Evolutionary conservation across 2,888 invertebrate species (phyloP), one percentile per base, ranked within the genome.

Genomic region (Caenorhabditis sinica): DNA sequence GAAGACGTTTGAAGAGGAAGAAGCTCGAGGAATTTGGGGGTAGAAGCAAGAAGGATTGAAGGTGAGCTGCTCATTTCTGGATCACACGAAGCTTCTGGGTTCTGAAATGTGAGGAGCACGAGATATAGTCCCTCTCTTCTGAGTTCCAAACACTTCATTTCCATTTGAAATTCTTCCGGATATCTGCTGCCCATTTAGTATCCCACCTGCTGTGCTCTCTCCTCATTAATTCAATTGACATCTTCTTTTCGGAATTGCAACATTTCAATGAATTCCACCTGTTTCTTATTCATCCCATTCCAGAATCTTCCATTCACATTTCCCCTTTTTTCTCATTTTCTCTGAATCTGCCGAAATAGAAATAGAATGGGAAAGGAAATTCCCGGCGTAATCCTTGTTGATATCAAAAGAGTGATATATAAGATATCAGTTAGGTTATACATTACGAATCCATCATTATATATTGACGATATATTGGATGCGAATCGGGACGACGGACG

Each of bases 381-480:
- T 40, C 40, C 56, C 49, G 51, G 17, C 40, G 36, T 43, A 69
- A 69, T 69, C 33, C 40, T 56, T 69, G 40, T 56, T 69, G 69
- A 69, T 56, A 69, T 40, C 40, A 43, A 40, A 53, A 25, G 40
- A 56, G 69, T 40, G 40, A 40, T 33, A 72, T 72, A 72, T 45
- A 8, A 65, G 63, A 75, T 75, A 75, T 75, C 75, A 75, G 75
- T 58, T 58, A 56, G 75, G 66, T 75, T 66, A 66, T 66, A 75
- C 53, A 75, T 66, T 66, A 66, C 75, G 66, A 75, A 75, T 75
- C 75, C 65, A 75, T 75, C 75, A 75, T 49, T 66, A 66, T 65
- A 65, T 65, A 65, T 65, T 45, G 65, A 65, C 49, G 45, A 58
- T 30, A 53, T 30, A 63, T 61, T 49, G 61, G 66, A 75, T 53